Percentiles rank a stretch among this genome's conserved stretches.
phyloP scores from a whole-genome alignment of 2,888 invertebrate species.

The Tenthredo amoena region DNA sequence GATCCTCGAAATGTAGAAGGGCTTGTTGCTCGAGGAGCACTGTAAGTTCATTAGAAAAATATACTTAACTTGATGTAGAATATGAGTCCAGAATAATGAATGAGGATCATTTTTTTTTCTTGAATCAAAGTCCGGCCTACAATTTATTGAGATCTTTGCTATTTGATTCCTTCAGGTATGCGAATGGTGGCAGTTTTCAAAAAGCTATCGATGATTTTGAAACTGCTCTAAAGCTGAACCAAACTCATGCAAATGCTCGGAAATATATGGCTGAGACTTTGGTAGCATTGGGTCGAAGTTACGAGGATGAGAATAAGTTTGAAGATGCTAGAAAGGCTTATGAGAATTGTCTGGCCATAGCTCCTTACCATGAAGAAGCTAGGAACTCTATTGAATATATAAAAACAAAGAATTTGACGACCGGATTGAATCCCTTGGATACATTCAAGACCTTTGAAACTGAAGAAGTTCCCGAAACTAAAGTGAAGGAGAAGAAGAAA shows the following conservation, averaged over 20 bases:
- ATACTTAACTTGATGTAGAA: conserved; percentile 29
- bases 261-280: conserved; percentile 97
- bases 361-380: conserved; percentile 93
- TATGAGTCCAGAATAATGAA: conserved; percentile 13
- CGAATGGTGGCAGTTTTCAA: conserved; percentile 95
- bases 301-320: conserved; percentile 92
- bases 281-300: conserved; percentile 92
- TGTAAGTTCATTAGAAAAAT: conserved; percentile 79
- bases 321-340: conserved; percentile 92
- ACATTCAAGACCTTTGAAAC: conserved; percentile 73
- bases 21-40: conserved; percentile 93
- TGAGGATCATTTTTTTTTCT: not conserved
- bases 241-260: conserved; percentile 94
- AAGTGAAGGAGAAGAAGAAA: conserved; percentile 77
- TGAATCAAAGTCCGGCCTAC: not conserved
- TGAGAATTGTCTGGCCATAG: conserved; percentile 89
- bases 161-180: conserved; percentile 80
- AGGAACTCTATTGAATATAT: conserved; percentile 90
- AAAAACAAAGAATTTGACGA: conserved; percentile 82
- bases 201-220: conserved; percentile 98
- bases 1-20: conserved; percentile 96
- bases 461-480: conserved; percentile 72
- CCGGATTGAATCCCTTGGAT: conserved; percentile 70
- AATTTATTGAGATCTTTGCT: conserved; percentile 3
- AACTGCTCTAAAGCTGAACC: conserved; percentile 92